These are phyloP conservation scores for Accipiter minullus DNA, from an alignment of 2,797 vertebrate genomes.

Conservation along the genomic window DNA sequence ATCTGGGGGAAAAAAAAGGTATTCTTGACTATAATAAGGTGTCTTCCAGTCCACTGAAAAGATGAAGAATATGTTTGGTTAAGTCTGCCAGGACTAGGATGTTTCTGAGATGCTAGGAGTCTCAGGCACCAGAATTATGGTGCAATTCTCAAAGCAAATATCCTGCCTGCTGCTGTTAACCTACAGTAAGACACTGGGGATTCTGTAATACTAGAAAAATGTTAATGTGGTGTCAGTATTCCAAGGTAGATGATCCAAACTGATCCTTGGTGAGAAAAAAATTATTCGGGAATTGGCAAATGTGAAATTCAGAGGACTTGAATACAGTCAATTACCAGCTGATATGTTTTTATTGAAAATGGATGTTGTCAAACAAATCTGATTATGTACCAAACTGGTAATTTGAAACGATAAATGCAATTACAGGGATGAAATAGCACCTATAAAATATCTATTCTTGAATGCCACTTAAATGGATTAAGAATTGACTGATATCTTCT, in stretches of 20 bases:
- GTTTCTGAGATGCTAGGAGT: neutral
- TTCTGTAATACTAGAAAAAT: neutral
- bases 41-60: neutral
- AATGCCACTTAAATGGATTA: neutral
- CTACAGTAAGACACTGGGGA: neutral
- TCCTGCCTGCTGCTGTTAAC: neutral
- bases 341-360: neutral
- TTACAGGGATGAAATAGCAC: neutral
- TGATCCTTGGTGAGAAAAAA: neutral
- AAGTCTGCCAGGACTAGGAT: neutral
- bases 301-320: neutral
- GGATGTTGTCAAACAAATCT: neutral
- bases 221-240: neutral
- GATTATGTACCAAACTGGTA: neutral
- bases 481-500: neutral
- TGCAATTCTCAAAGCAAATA: neutral
- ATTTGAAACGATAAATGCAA: neutral
- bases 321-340: neutral
- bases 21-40: neutral
- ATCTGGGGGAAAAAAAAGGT: neutral
- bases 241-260: neutral
- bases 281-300: neutral
- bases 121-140: neutral
- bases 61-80: neutral
- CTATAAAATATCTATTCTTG: neutral